Evolutionary conservation across 1,140 invertebrate genomes (phyloP).

Genomic region (Orchestia grillus): DNA sequence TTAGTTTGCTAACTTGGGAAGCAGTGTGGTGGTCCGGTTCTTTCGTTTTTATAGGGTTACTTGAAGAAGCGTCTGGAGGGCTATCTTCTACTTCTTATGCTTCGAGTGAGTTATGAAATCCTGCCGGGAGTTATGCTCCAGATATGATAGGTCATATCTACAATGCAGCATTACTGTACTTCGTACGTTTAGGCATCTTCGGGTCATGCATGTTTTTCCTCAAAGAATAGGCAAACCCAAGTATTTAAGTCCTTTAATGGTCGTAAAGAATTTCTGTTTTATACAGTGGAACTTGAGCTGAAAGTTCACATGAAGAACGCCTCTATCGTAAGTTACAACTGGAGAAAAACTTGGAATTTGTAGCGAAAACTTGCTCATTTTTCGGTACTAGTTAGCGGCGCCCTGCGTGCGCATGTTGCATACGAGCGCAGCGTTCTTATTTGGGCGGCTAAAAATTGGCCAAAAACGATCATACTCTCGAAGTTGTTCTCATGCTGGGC

Average conservation of each 20-base stretch:
- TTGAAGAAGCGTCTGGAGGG: neutral
- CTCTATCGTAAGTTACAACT: neutral
- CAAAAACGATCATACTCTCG: neutral
- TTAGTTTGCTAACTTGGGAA: slow-evolving; percentile 19
- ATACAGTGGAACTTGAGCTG: neutral
- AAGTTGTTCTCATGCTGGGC: neutral
- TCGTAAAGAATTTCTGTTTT: neutral
- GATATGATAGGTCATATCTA: neutral
- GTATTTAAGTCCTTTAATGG: neutral
- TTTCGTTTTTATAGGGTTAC: neutral
- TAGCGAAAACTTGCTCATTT: neutral
- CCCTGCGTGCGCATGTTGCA: neutral
- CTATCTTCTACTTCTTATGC: neutral
- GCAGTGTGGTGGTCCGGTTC: neutral
- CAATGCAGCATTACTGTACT: neutral
- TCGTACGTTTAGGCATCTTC: neutral
- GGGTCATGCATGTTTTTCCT: neutral
- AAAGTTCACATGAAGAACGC: neutral
- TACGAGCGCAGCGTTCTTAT: neutral
- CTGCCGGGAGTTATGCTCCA: neutral
- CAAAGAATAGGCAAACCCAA: too few relatives aligned
- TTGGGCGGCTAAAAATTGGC: neutral
- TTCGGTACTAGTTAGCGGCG: neutral
- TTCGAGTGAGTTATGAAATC: neutral
- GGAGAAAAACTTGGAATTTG: neutral